Conservation (phyloP, 1,140 invertebrate species). For the Leucophenga varia region DNA sequence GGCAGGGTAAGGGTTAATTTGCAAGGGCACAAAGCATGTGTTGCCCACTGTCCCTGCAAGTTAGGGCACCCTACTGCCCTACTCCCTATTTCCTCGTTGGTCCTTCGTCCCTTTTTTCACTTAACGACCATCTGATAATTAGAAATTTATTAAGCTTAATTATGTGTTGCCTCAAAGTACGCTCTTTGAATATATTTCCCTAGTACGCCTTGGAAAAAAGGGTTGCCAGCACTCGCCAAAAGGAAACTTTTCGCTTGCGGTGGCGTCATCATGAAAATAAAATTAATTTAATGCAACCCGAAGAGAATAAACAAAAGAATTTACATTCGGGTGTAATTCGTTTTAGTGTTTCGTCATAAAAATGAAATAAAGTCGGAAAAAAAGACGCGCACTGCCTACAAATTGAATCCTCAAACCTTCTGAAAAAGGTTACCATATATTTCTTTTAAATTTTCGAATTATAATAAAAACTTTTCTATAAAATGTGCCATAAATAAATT, state of each 20-base stretch:
- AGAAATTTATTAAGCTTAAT: conserved; percentile 53
- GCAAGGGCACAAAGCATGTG: conserved; percentile 32
- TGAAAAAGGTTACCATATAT: too few relatives aligned
- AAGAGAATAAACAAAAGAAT: conserved; percentile 16
- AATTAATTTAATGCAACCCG: conserved; percentile 40
- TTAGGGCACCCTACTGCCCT: too few relatives aligned
- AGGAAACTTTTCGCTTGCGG: conserved; percentile 30
- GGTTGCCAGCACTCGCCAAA: too few relatives aligned
- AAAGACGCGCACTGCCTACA: too few relatives aligned
- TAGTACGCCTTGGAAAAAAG: too few relatives aligned
- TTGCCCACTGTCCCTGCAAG: conserved; percentile 12
- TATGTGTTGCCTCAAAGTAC: conserved; percentile 48
- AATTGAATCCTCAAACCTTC: too few relatives aligned
- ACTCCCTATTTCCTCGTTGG: conserved; percentile 1
- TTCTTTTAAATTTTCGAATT: too few relatives aligned
- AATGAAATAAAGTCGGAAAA: conserved; percentile 33
- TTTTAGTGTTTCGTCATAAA: conserved; percentile 36
- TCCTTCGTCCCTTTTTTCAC: conserved; percentile 27
- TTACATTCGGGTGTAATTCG: conserved; percentile 28
- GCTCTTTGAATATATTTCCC: conserved; percentile 37
- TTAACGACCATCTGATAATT: conserved; percentile 46
- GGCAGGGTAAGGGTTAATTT: conserved; percentile 40
- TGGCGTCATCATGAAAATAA: conserved; percentile 48
- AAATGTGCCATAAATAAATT: too few relatives aligned
- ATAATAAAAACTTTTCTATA: too few relatives aligned